phyloP scores from a whole-genome alignment of 2,113 vertebrate species.

The Cnemophilus loriae region DNA sequence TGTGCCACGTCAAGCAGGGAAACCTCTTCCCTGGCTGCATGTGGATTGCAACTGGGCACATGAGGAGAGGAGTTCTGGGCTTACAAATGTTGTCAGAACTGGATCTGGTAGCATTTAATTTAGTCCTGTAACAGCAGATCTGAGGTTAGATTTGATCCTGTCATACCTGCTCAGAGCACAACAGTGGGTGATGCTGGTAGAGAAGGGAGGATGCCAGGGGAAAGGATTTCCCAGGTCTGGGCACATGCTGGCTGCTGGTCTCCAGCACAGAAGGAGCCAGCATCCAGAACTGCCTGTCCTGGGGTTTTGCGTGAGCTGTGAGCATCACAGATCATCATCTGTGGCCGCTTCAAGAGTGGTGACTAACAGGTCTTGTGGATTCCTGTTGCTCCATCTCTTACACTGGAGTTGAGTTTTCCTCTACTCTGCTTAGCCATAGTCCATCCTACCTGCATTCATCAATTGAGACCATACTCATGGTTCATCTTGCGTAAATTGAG shows the following conservation, averaged over 20 bases:
- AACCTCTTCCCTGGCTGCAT: not conserved
- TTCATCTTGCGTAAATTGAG: not conserved
- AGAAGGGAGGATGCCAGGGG: not conserved
- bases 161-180: not conserved
- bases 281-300: not conserved
- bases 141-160: not conserved
- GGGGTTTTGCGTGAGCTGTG: not conserved
- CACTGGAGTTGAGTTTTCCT: not conserved
- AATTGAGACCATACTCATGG: fast-evolving
- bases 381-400: not conserved
- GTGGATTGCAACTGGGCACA: not conserved
- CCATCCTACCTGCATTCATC: fast-evolving
- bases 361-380: not conserved
- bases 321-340: not conserved
- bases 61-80: not conserved
- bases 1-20: not conserved
- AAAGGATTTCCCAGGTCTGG: not conserved
- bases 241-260: fast-evolving
- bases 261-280: not conserved
- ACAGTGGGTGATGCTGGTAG: not conserved
- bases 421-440: not conserved
- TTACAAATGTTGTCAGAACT: not conserved
- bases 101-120: not conserved
- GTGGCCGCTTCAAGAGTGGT: fast-evolving
- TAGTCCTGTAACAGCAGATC: not conserved